Percentiles rank a stretch among this genome's conserved stretches.
These are phyloP conservation scores for Aleiodes alternator DNA, from an alignment of 2,888 invertebrate genomes.

Conservation along the genomic window DNA sequence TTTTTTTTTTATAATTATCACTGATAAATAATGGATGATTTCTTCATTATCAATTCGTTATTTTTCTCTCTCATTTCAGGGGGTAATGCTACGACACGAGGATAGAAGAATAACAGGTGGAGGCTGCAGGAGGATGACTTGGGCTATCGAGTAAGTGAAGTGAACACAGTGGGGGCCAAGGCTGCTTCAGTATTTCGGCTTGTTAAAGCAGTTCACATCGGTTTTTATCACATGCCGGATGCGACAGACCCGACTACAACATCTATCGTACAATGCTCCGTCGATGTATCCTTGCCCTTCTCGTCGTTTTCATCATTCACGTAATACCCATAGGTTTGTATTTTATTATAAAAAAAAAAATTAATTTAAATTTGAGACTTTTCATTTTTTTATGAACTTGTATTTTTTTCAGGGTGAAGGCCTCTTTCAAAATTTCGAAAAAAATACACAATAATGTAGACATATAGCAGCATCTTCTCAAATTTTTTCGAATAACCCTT, in stretches of 20 bases:
- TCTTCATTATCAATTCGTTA: not conserved
- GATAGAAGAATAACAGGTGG: conserved; percentile 33
- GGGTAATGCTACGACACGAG: conserved; percentile 31
- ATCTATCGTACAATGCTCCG: conserved; percentile 70
- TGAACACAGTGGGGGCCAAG: conserved; percentile 23
- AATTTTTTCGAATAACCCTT: no score
- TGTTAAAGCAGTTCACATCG: conserved; percentile 20
- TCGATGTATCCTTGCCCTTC: conserved; percentile 68
- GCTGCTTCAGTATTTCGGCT: not conserved
- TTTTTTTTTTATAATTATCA: conserved; percentile 6
- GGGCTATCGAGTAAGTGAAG: conserved; percentile 50
- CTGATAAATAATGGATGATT: conserved; percentile 9
- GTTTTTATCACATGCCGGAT: conserved; percentile 62
- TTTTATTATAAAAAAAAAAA: not conserved
- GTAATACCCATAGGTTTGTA: conserved; percentile 72
- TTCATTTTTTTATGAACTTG: no score
- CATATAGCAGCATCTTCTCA: no score
- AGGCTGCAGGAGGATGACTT: conserved; percentile 50
- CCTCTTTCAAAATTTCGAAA: no score
- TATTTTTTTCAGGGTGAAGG: not conserved
- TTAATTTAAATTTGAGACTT: not conserved
- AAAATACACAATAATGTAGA: no score
- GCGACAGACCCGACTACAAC: conserved; percentile 53
- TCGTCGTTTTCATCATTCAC: conserved; percentile 65
- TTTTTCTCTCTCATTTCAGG: not conserved